Evolutionary conservation across 2,888 invertebrate species (phyloP), one percentile per base, ranked within the genome.

Genomic region (Caenorhabditis auriculariae): DNA sequence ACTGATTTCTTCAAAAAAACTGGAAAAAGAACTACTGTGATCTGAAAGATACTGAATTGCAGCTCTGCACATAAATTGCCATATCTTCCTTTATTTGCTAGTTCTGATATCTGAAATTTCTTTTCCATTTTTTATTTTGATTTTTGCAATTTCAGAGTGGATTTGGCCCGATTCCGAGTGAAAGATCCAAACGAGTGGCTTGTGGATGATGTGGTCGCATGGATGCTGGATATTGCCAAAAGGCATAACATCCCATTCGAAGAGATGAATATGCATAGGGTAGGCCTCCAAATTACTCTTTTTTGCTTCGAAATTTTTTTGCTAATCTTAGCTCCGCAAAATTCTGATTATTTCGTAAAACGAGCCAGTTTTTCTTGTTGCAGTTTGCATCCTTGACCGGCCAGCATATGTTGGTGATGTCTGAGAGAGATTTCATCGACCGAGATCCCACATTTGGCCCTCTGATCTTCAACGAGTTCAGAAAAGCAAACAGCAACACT

Each of bases 161-260:
- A 80, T 52, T 51, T 80, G 51, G 74, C 66, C 49, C 47, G 75
- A 6, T 81, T 72, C 52, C 83, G 84, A 65, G 81, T 66, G 21
- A 76, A 75, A 49, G 78, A 80, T 47, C 76, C 81, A 9, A 45
- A 57, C 41, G 77, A 75, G 44, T 81, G 80, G 81, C 50, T 56
- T 19, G 64, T 59, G 42, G 77, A 80, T 54, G 81, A 81, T 55
- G 78, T 81, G 28, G 66, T 81, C 32, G 74, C 77, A 6, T 81
- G 80, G 80, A 62, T 82, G 63, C 56, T 82, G 28, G 76, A 77
- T 55, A 74, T 78, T 5, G 80, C 79, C 15, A 70, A 76, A 47
- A 57, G 75, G 48, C 67, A 79, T 54, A 47, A 65, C 47, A 75
- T 81, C 37, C 72, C 77, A 17, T 74, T 76, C 56, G 81, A 81